These are phyloP conservation scores for Rhizoglyphus robini DNA, from an alignment of 1,140 invertebrate genomes.

Conservation along the genomic window DNA sequence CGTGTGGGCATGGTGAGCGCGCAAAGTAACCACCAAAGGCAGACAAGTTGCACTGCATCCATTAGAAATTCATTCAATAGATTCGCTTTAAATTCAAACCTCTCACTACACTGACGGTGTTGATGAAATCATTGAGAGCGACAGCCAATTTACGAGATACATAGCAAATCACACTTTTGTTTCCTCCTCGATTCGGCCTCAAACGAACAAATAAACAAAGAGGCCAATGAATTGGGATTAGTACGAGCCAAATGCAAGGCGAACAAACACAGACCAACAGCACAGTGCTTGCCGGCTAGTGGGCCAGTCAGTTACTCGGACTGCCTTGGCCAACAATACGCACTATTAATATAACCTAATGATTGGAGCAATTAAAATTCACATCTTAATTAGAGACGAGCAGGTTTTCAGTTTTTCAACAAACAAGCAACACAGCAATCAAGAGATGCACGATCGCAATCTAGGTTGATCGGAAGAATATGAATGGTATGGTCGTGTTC, in stretches of 20 bases:
- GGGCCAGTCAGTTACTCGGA: too few relatives aligned
- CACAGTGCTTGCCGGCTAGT: too few relatives aligned
- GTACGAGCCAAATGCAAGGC: neutral
- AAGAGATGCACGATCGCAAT: neutral
- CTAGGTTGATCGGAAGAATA: neutral
- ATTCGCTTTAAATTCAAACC: neutral
- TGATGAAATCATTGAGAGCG: neutral
- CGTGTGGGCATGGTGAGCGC: neutral
- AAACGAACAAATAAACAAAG: neutral
- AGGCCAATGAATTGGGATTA: neutral
- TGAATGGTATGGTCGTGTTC: neutral
- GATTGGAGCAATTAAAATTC: neutral
- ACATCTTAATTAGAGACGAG: neutral
- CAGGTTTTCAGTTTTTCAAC: too few relatives aligned
- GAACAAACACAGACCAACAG: too few relatives aligned
- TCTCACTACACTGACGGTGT: too few relatives aligned
- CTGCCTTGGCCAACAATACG: too few relatives aligned
- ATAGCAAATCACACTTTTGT: neutral
- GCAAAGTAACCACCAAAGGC: neutral
- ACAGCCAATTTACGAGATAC: neutral
- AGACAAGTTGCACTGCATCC: neutral
- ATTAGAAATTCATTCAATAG: conserved; percentile 5
- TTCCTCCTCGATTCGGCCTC: neutral
- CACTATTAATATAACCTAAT: neutral
- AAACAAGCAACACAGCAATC: neutral